Evolutionary conservation across 2,113 vertebrate genomes (phyloP).

Genomic region (Solenodon paradoxus): DNA sequence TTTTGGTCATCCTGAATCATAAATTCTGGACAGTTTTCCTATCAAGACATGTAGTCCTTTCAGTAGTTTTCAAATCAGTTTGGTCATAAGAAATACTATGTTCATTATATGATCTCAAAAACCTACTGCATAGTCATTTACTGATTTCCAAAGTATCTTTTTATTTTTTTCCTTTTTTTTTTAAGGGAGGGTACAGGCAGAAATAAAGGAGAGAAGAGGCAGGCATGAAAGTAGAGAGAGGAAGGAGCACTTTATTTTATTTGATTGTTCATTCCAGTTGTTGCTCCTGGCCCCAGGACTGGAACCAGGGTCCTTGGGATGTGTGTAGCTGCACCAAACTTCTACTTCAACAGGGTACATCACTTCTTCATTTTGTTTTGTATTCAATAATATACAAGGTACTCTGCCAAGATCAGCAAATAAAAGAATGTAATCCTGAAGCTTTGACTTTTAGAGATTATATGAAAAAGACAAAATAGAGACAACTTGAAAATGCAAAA

Average conservation of each 20-base stretch:
- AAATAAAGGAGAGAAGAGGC: too few relatives aligned
- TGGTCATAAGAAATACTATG: neutral
- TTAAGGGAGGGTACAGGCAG: too few relatives aligned
- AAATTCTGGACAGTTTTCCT: neutral
- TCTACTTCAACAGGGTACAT: too few relatives aligned
- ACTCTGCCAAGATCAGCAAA: neutral
- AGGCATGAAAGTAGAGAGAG: too few relatives aligned
- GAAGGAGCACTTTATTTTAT: too few relatives aligned
- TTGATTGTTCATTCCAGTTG: too few relatives aligned
- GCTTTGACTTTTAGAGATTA: neutral
- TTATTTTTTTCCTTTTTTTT: too few relatives aligned
- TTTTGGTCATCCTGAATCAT: neutral
- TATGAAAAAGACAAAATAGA: neutral
- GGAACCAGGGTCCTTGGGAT: too few relatives aligned
- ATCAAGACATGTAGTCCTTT: neutral
- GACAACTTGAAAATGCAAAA: neutral
- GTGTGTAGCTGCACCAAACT: too few relatives aligned
- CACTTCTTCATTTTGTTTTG: neutral
- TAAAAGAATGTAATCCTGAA: neutral
- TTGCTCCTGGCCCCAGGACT: too few relatives aligned
- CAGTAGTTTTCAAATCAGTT: neutral
- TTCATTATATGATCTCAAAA: neutral
- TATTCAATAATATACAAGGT: neutral
- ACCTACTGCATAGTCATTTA: neutral
- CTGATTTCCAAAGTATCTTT: neutral